Evolutionary conservation across 2,888 invertebrate species (phyloP), one percentile per base, ranked within the genome.

Genomic region (Lasioglossum pauxillum): DNA sequence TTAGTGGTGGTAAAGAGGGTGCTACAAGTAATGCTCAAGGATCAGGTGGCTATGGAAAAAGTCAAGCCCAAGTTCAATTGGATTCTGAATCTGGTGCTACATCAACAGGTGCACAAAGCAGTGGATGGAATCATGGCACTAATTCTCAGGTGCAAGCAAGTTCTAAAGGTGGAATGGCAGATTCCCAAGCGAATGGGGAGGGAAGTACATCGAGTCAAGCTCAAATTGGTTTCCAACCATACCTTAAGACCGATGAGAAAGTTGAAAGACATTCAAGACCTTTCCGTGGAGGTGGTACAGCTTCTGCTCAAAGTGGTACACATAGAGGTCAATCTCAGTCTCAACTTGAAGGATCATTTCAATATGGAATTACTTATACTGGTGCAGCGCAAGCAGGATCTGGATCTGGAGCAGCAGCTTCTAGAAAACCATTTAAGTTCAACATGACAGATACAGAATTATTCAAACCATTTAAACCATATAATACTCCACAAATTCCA

Each of bases 141-240:
- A 97, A 97, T 93, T 97, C 97, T 7, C 97, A 98, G 96, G 98
- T 98, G 0, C 97, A 98, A 95, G 98, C 98, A 5, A 97, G 97
- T 87, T 96, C 97, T 49, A 97, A 97, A 95, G 98, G 98, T 31
- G 98, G 98, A 7, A 96, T 98, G 96, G 98, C 98, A 2, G 98
- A 98, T 94, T 98, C 98, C 0, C 98, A 98, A 95, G 97, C 98
- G 0, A 97, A 97, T 92, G 98, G 98, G 0, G 97, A 97, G 4
- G 98, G 98, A 7, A 97, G 97, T 92, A 98, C 98, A 1, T 98
- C 98, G 0, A 98, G 98, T 53, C 98, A 98, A 95, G 98, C 98
- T 5, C 98, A 98, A 95, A 98, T 98, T 85, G 98, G 98, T 1
- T 98, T 98, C 93, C 97, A 97, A 78, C 98, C 98, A 0, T 97